Evolutionary conservation across 2,888 invertebrate species (phyloP).

Genomic region (Conchocele bisecta): DNA sequence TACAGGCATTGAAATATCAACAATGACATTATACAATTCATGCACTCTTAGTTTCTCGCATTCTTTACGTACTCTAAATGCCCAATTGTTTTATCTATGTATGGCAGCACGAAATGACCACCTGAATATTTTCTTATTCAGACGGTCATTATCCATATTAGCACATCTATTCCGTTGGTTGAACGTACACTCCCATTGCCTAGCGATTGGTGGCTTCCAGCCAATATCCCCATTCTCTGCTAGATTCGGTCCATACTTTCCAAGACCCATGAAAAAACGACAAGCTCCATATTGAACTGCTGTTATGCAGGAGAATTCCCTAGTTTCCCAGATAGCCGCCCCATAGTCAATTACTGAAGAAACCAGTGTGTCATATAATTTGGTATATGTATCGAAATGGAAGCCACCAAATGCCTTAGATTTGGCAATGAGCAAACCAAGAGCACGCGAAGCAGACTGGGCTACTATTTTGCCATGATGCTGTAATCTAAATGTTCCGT

Average conservation of each 20-base stretch:
- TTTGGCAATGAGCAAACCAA: conserved; percentile 14
- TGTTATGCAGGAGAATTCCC: conserved; percentile 1
- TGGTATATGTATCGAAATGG: conserved; percentile 10
- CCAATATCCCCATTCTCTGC: conserved; percentile 15
- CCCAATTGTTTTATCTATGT: background rate
- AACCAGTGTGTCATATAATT: conserved; percentile 10
- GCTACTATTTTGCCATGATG: conserved; percentile 6
- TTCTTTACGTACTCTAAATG: background rate
- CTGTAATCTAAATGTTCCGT: conserved; percentile 18
- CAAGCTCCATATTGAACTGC: conserved; percentile 10
- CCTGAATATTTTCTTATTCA: background rate
- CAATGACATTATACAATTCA: too few relatives aligned
- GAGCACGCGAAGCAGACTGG: conserved; percentile 8
- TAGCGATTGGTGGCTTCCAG: background rate
- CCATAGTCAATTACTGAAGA: conserved; percentile 11
- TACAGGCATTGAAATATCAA: too few relatives aligned
- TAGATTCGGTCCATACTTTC: conserved; percentile 3
- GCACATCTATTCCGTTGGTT: background rate
- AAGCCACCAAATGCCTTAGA: conserved; percentile 3
- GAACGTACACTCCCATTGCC: background rate
- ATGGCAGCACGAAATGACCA: background rate
- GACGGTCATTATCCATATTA: background rate
- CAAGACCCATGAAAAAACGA: conserved; percentile 7
- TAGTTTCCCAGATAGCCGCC: conserved; percentile 13
- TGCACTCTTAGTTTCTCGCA: background rate